Evolutionary conservation across 1,140 invertebrate species (phyloP), one percentile per base, ranked within the genome.

Genomic region (Orchestia grillus): DNA sequence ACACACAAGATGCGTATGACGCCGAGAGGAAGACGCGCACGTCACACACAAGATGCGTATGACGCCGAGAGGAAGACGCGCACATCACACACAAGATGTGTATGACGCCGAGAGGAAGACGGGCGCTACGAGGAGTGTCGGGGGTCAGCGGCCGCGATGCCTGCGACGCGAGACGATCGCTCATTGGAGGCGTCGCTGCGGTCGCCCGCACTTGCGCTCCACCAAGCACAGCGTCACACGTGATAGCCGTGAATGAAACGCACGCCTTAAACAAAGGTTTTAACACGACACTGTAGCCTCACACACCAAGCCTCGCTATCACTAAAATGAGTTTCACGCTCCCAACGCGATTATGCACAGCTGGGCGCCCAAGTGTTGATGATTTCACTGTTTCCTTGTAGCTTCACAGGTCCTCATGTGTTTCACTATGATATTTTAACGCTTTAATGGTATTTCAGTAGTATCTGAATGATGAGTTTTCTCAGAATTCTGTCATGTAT

Each of bases 71-170:
- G 62, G 15, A 15, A 77, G 62, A 53, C 47, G 47, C 19, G 47
- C 47, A 53, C 47, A 19, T 6, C 47, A 36, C 62, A 77, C 62
- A 77, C 1, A 77, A 77, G 62, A 77, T 3, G 62, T 28, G 62
- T 28, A 36, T 77, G 28, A 77, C 62, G 62, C 62, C 62, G 28
- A 36, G 28, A 77, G 62, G 15, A 15, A 77, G 62, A 53, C 47
- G 47, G 6, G 47, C 47, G 19, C 47, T n/a, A n/a, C 19, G 47
- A 15, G 62, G 15, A 23, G 62, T 36, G 28, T 77, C 62, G 41
- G 92, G 47, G 92, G 92, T 94, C 92, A 94, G 43, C 44, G 92
- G 92, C 92, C 92, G 92, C 43, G 40, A 6, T 44, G 92, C 92
- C 44, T 15, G 36, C 92, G 92, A 19, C 44, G 44, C 92, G 92